These are phyloP conservation scores for Hippoglossus stenolepis DNA, from an alignment of 2,113 vertebrate genomes.

Conservation along the genomic window DNA sequence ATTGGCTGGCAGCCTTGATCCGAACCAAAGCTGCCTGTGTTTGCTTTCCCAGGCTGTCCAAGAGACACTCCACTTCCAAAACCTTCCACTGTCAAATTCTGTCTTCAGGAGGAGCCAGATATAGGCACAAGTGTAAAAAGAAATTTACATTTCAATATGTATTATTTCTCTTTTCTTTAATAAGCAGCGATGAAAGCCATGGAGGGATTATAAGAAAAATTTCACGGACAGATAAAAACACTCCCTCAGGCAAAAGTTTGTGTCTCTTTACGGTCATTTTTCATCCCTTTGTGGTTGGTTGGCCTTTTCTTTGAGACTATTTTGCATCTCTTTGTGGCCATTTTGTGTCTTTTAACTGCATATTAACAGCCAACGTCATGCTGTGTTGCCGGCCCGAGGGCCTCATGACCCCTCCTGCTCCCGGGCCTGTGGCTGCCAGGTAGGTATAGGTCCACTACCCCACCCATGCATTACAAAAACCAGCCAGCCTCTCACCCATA, in stretches of 20 bases:
- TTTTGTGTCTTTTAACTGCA: not conserved
- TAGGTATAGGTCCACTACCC: not conserved
- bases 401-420: not conserved
- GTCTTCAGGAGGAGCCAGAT: not conserved
- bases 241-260: not conserved
- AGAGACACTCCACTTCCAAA: slow-evolving; percentile 57
- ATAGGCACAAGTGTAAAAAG: not conserved
- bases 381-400: too few species aligned
- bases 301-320: not conserved
- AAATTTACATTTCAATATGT: not conserved
- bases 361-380: not conserved
- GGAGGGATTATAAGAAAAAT: not conserved
- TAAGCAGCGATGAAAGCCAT: not conserved
- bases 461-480: not conserved
- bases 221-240: not conserved
- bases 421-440: not conserved
- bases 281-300: not conserved
- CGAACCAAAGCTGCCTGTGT: slow-evolving; percentile 62
- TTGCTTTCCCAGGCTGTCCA: slow-evolving; percentile 67
- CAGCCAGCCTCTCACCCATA: not conserved
- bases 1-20: slow-evolving; percentile 72
- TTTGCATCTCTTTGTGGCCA: not conserved
- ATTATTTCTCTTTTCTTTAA: not conserved
- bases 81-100: not conserved
- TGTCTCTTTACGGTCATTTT: not conserved